Base-by-base conservation (phyloP, 2,113 vertebrate genomes). In the Tragulus kanchil region DNA sequence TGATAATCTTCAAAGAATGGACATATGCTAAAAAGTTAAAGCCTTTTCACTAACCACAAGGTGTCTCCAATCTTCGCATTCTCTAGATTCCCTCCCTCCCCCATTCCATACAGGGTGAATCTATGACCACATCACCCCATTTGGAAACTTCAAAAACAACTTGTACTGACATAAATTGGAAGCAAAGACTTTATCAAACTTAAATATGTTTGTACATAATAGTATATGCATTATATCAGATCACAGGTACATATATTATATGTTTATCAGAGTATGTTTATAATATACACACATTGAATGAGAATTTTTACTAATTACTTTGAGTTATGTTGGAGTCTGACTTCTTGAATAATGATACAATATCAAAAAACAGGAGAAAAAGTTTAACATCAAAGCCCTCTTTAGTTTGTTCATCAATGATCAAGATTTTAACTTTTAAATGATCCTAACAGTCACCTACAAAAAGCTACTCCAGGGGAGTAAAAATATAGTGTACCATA, bases 21-120 rank as follows among this genome's bases (percentile, higher is more conserved):
- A 61, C 16, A 61, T 75, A 77, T 85, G 94, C 92, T 90, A 45
- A 45, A 45, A 97, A 96, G 82, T 91, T 90, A 85, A 75, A 58
- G 28, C 78, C 31, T 95, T 94, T 98, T 89, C 10, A 1, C 21
- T 97, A 25, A 54, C 96, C 89, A 89, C 87, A 96, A 98, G 90
- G 94, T 97, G 90, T 96, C 94, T 97, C 93, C 84, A 94, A 94
- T 83, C 92, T 98, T 97, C 97, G 96, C 86, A 94, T 95, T 97
- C 79, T 64, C 85, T 83, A 81, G 48, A 92, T 97, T 95, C 12
- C 2, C 23, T 52, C 9, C 26, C 28, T 62, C 26, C 10, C 45
- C 15, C 12, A 14, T 19, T 2, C 21, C 21, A 75, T 84, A 86
- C 58, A 92, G 62, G 92, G 54, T 92, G 52, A 81, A 61, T 25